Evolutionary conservation across 2,888 invertebrate genomes (phyloP).

Genomic region (Choristoneura rosaceana): DNA sequence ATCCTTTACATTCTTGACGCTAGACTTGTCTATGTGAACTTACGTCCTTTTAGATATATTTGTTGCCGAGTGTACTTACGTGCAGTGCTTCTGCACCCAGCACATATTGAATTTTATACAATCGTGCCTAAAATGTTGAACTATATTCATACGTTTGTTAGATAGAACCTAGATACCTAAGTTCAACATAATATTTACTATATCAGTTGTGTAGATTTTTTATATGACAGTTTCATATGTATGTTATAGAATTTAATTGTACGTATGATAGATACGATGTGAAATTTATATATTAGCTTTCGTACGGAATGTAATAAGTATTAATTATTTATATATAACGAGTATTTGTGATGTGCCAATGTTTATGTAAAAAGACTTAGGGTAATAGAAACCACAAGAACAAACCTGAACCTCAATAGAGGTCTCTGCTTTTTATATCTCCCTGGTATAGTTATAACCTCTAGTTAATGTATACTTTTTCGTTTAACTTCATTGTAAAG

Average conservation of each 20-base stretch:
- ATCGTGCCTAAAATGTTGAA: slow-evolving; percentile 75
- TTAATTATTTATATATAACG: slow-evolving; percentile 62
- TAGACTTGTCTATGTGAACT: background rate
- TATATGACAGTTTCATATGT: slow-evolving; percentile 74
- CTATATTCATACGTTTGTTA: slow-evolving; percentile 74
- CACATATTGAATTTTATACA: slow-evolving; percentile 66
- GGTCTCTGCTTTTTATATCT: background rate
- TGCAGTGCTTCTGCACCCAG: slow-evolving; percentile 58
- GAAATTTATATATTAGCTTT: slow-evolving; percentile 70
- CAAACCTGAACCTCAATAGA: background rate
- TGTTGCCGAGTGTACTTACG: background rate
- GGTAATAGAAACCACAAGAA: slow-evolving; percentile 46
- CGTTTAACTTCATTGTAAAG: background rate
- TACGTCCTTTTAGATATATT: background rate
- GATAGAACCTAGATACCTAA: slow-evolving; percentile 49
- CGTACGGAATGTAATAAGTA: slow-evolving; percentile 57
- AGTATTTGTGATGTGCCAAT: slow-evolving; percentile 83
- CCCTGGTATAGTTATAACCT: background rate
- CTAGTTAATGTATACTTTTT: background rate
- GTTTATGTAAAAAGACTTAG: slow-evolving; percentile 74
- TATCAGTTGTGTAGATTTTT: slow-evolving; percentile 75
- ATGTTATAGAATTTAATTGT: slow-evolving; percentile 63
- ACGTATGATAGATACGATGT: slow-evolving; percentile 58
- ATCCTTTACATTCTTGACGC: background rate
- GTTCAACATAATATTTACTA: slow-evolving; percentile 49